Conservation (phyloP, 1,140 invertebrate species). For the Microplitis demolitor region DNA sequence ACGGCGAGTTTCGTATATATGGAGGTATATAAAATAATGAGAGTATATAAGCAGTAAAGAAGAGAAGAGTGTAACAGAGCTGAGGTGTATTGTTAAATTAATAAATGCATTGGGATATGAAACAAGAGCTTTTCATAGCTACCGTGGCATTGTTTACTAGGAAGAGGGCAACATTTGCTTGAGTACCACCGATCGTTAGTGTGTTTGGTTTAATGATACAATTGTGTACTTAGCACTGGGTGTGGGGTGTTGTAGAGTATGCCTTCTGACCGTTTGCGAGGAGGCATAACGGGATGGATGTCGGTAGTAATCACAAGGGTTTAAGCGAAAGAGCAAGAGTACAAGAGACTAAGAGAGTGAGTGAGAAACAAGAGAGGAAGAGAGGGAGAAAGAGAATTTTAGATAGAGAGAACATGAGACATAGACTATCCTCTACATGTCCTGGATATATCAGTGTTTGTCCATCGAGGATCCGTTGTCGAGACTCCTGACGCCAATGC, state of each 20-base stretch:
- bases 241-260: constrained; percentile 1
- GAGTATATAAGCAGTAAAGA: neutral
- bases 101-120: constrained; percentile 4
- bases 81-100: neutral
- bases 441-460: constrained; percentile 19
- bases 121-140: constrained; percentile 28
- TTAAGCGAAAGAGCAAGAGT: neutral
- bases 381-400: too few species aligned
- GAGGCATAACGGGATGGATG: constrained; percentile 3
- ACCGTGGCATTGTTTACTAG: constrained; percentile 26
- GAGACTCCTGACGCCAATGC: neutral
- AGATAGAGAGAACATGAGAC: neutral
- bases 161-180: constrained; percentile 33
- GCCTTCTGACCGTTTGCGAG: constrained; percentile 7
- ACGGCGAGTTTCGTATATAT: too few species aligned
- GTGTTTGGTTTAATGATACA: constrained; percentile 47
- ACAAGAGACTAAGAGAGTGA: neutral
- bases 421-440: neutral
- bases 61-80: neutral
- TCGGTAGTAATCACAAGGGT: neutral
- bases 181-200: constrained; percentile 39
- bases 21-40: neutral
- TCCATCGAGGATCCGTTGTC: constrained; percentile 11
- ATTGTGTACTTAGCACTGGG: constrained; percentile 40
- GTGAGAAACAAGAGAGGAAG: neutral